Percentiles rank a stretch among this genome's conserved stretches.
These are phyloP conservation scores for Pterophyllum scalare DNA, from an alignment of 2,113 vertebrate species.

Conservation along the genomic window DNA sequence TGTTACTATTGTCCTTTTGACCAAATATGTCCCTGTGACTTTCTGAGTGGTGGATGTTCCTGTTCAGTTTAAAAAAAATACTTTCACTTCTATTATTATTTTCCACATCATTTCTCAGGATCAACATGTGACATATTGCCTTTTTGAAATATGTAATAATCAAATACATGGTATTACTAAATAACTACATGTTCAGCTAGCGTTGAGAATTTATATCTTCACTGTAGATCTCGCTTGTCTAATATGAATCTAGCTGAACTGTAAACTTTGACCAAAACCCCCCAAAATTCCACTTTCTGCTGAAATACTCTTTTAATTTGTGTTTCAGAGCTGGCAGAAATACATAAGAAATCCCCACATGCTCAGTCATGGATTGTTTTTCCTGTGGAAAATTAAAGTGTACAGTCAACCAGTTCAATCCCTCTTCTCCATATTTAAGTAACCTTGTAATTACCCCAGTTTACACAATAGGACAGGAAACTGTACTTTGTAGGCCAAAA, in stretches of 20 bases:
- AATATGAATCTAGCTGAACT: background rate
- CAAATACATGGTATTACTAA: background rate
- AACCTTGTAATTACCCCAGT: background rate
- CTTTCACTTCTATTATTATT: constrained; percentile 45
- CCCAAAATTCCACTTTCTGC: background rate
- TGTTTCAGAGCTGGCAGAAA: background rate
- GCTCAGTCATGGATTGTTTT: background rate
- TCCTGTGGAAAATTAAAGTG: background rate
- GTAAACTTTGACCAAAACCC: background rate
- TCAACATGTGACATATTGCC: background rate
- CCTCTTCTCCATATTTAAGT: background rate
- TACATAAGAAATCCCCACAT: background rate
- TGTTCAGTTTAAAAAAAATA: background rate
- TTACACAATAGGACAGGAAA: background rate
- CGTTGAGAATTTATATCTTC: background rate
- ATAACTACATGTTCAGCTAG: background rate
- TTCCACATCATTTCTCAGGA: background rate
- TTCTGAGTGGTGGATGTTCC: background rate
- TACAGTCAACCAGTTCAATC: background rate
- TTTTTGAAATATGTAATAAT: background rate
- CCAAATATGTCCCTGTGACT: background rate
- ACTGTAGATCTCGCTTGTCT: background rate
- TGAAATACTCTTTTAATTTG: background rate
- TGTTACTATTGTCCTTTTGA: background rate
- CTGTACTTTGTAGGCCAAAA: no score